phyloP scores from a whole-genome alignment of 2,797 vertebrate species.

The Coregonus suidteri region DNA sequence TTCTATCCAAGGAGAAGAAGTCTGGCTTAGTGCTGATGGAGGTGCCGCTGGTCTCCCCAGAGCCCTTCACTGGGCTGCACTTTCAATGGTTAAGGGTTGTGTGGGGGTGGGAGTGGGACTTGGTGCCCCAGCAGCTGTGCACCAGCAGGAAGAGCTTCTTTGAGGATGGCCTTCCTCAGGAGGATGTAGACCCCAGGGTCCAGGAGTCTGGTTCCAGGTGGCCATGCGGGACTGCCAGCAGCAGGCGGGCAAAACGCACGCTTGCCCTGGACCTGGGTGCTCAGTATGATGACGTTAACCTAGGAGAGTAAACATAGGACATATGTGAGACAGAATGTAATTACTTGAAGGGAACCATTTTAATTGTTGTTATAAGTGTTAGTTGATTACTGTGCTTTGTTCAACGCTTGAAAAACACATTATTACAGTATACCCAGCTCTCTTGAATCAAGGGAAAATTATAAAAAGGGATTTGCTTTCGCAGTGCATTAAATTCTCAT shows the following conservation, averaged over 20 bases:
- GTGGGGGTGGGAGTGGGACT: slow-evolving; percentile 41
- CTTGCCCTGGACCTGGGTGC: slow-evolving; percentile 58
- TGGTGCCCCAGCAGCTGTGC: slow-evolving; percentile 72
- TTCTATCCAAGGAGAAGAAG: slow-evolving; percentile 42
- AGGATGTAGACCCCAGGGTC: slow-evolving; percentile 99
- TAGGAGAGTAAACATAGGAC: slow-evolving; percentile 49
- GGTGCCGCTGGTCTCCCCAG: slow-evolving; percentile 79
- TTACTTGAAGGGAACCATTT: neutral
- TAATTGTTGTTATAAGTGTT: neutral
- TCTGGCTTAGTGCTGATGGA: slow-evolving; percentile 61
- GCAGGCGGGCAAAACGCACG: slow-evolving; percentile 72
- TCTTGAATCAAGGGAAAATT: neutral
- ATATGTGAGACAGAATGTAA: neutral
- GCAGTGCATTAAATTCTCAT: too few species aligned
- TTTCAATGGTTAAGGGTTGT: slow-evolving; percentile 79
- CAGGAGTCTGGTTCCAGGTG: slow-evolving; percentile 97
- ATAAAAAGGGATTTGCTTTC: neutral
- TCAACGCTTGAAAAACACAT: neutral
- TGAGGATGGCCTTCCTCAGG: slow-evolving; percentile 89
- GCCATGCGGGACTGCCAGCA: slow-evolving; percentile 91
- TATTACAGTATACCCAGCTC: neutral
- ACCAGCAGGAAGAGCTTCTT: slow-evolving; percentile 84
- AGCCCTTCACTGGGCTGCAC: slow-evolving; percentile 82
- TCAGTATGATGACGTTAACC: slow-evolving; percentile 84
- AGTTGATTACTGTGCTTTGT: neutral